Evolutionary conservation across 2,113 vertebrate genomes (phyloP).

Genomic region (Hystrix brachyura): DNA sequence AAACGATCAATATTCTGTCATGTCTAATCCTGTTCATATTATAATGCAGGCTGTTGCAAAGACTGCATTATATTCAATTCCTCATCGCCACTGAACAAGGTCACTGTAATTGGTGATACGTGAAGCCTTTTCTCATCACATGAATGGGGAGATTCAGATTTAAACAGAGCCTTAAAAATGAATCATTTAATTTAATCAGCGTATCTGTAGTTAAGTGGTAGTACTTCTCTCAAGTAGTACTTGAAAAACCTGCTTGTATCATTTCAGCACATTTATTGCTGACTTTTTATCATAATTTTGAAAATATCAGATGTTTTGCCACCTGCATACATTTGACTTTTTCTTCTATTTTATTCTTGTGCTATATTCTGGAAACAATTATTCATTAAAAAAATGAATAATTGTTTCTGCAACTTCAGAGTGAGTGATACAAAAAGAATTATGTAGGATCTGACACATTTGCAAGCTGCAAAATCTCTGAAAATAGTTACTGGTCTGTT

Average conservation of each 20-base stretch:
- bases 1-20: slow-evolving; percentile 78
- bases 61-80: slow-evolving; percentile 51
- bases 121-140: slow-evolving; percentile 40
- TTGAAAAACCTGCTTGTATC: slow-evolving; percentile 57
- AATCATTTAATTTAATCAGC: slow-evolving; percentile 72
- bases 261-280: not conserved
- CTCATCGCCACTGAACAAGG: slow-evolving; percentile 55
- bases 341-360: slow-evolving; percentile 7
- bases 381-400: not conserved
- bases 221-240: slow-evolving; percentile 50
- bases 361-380: not conserved
- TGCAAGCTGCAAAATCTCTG: not conserved
- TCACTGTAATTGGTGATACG: slow-evolving; percentile 49
- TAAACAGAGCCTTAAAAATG: slow-evolving; percentile 22
- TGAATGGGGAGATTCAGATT: slow-evolving; percentile 49
- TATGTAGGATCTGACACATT: not conserved
- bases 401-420: not conserved
- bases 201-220: slow-evolving; percentile 33
- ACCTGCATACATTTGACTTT: slow-evolving; percentile 43
- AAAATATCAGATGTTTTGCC: slow-evolving; percentile 43
- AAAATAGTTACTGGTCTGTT: not conserved
- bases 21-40: slow-evolving; percentile 77
- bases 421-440: not conserved
- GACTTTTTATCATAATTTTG: slow-evolving; percentile 1
- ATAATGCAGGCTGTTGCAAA: slow-evolving; percentile 52